Base-by-base conservation (phyloP, 2,888 invertebrate genomes). In the Neelides folsomi region DNA sequence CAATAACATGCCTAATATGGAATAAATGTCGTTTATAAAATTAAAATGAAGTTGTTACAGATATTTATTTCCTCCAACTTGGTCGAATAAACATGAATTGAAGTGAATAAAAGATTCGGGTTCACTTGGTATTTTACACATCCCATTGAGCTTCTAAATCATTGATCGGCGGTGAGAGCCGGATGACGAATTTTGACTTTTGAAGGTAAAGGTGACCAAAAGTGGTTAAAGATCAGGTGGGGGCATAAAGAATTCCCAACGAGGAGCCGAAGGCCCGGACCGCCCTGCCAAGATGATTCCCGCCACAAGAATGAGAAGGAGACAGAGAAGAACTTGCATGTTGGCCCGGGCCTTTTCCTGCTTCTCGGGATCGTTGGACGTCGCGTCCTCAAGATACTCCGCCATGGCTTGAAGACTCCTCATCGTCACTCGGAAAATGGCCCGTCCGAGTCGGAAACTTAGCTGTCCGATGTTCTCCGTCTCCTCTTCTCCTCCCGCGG, bases 231-330 rank as follows among this genome's bases (percentile, higher is more conserved):
- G 49, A 44, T 62, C 59, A 10, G 59, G 54, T 37, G 64, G 64
- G 13, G 64, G 64, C 52, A 64, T 54, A 9, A 59, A 59, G 47
- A 60, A 64, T 44, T 63, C 61, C 64, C 64, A 64, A 15, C 57
- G 53, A 3, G 60, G 61, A 35, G 56, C 46, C 16, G 50, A 51
- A 20, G 54, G 42, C 10, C 50, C 43, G 2, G 56, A 50, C 20
- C 60, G 27, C 1, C 57, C 80, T 59, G 86, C 76, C 70, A 88
- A 75, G 57, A 88, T 77, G 54, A 88, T 74, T 13, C 82, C 83
- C 47, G 84, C 83, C 37, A 88, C 78, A 57, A 88, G 73, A 47
- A 88, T 77, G 54, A 89, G 75, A 57, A 88, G 77, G 66, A 87
- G 81, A 52, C 86, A 81, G 65, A 86, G 74, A 5, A 84, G 80